Evolutionary conservation across 1,140 invertebrate species (phyloP).

Genomic region (Penaeus indicus): DNA sequence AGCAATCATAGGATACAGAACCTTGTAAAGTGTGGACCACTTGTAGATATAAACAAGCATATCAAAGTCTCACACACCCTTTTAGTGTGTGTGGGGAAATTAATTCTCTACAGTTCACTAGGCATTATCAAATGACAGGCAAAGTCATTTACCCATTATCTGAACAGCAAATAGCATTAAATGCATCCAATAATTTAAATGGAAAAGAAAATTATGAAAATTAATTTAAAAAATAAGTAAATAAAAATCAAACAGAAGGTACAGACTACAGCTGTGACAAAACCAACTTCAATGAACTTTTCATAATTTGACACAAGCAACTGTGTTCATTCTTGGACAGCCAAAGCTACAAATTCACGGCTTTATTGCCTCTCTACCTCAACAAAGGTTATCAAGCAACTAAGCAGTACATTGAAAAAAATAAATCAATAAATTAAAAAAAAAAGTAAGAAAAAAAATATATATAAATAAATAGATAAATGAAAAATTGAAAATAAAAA

Average conservation of each 20-base stretch:
- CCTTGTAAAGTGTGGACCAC: slow-evolving; percentile 47
- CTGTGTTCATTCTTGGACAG: slow-evolving; percentile 60
- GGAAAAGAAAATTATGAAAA: neutral
- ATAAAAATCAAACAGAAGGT: slow-evolving; percentile 32
- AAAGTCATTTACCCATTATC: slow-evolving; percentile 35
- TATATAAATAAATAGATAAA: neutral
- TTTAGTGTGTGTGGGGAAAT: slow-evolving; percentile 50
- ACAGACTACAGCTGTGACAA: slow-evolving; percentile 57
- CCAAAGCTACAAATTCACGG: slow-evolving; percentile 56
- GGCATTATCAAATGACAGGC: slow-evolving; percentile 51
- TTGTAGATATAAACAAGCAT: slow-evolving; percentile 49
- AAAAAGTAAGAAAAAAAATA: neutral
- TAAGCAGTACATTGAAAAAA: slow-evolving; percentile 58
- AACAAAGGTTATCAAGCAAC: slow-evolving; percentile 60
- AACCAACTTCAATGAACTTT: slow-evolving; percentile 28
- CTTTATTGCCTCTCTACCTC: slow-evolving; percentile 51
- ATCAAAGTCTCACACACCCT: slow-evolving; percentile 33
- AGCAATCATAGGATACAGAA: slow-evolving; percentile 61
- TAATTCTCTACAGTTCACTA: slow-evolving; percentile 40
- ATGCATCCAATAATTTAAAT: slow-evolving; percentile 18
- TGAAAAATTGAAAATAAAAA: neutral
- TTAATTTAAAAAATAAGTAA: neutral
- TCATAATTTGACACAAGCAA: slow-evolving; percentile 40
- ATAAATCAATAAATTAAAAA: neutral
- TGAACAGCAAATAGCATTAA: slow-evolving; percentile 31